Evolutionary conservation across 2,113 vertebrate species (phyloP), one percentile per base, ranked within the genome.

Genomic region (Corvus moneduloides): DNA sequence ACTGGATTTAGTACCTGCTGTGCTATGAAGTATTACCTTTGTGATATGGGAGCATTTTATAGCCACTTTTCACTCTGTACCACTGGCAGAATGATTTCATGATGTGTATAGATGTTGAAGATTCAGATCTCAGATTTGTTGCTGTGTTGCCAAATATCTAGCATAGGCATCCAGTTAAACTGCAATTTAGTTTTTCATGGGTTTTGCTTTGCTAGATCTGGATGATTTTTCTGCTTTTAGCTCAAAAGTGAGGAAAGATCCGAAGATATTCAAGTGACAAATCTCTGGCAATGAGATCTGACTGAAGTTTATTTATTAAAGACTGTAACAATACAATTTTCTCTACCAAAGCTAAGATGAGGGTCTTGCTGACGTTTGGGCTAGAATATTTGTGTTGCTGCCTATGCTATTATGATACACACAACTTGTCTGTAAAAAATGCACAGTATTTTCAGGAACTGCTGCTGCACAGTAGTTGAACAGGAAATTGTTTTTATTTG

Each of bases 21-120:
- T 77, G 75, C 88, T 93, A 63, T 95, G 94, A 96, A 83, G 82
- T 93, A 89, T 87, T 96, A 83, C 72, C 79, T 93, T 76, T 85
- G 90, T 28, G 90, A 81, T 93, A 81, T 64, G 76, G 83, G 82
- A 90, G 61, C 52, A 11, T 86, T 97, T 96, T 90, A 86, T 81
- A 69, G 82, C 79, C 69, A 48, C 82, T 96, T 93, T 58, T 84
- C 64, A 39, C 64, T 95, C 76, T 33, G 7, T 81, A 43, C 43
- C 2, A 4, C 68, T 95, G 64, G 85, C 80, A 93, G 94, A 91
- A 93, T 68, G 72, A 81, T 88, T 95, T 93, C 58, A 63, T 66
- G 46, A 91, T 86, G 64, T 58, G 24, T 64, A 55, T 68, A 48
- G 83, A 90, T 81, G 79, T 56, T 86, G 83, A 84, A 86, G 85